Percentiles rank a stretch among this genome's conserved stretches.
Evolutionary conservation across 2,113 vertebrate species (phyloP).

Genomic region (Oxyruncus cristatus): DNA sequence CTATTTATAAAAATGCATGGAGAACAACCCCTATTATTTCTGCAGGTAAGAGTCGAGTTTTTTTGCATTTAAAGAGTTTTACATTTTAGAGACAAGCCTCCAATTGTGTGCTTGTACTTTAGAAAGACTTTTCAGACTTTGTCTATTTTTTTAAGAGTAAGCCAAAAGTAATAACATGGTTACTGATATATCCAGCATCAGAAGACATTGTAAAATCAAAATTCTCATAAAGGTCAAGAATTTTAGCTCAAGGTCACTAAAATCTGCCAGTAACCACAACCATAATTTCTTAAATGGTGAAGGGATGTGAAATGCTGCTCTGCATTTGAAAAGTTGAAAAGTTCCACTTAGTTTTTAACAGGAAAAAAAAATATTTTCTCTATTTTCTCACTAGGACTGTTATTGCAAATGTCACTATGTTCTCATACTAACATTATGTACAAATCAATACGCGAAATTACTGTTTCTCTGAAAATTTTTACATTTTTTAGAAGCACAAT

Average conservation of each 20-base stretch:
- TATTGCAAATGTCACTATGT: neutral
- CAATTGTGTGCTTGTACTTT: neutral
- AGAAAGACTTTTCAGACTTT: neutral
- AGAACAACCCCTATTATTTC: neutral
- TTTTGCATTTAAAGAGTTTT: neutral
- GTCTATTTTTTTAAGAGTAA: neutral
- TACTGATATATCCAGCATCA: rapidly evolving
- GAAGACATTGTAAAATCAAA: neutral
- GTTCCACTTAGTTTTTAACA: neutral
- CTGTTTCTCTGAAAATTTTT: neutral
- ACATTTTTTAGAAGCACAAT: neutral
- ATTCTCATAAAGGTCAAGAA: neutral
- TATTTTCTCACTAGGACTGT: neutral
- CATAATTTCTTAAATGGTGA: neutral
- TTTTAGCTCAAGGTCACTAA: neutral
- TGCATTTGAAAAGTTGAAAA: neutral
- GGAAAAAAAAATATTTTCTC: neutral
- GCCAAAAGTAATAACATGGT: neutral
- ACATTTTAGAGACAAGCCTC: neutral
- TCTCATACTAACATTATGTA: neutral
- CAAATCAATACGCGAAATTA: neutral
- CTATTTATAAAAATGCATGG: neutral
- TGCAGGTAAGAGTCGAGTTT: neutral
- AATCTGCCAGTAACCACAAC: neutral
- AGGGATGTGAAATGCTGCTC: neutral